These are phyloP conservation scores for Carassius carassius DNA, from an alignment of 2,113 vertebrate species.

Conservation along the genomic window DNA sequence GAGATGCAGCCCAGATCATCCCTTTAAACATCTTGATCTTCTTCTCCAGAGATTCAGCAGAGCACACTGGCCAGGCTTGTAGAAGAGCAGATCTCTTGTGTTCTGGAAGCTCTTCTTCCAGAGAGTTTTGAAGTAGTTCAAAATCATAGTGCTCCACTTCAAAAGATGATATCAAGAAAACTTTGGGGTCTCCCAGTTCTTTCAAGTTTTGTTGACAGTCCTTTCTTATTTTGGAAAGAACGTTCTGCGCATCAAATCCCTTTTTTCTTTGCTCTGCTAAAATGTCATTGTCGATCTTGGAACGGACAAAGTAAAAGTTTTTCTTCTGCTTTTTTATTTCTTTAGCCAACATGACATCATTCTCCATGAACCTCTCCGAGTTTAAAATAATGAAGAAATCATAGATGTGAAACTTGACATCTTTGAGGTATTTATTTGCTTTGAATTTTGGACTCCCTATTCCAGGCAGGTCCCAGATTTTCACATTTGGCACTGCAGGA, in stretches of 20 bases:
- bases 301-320: conserved; percentile 55
- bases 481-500: conserved; percentile 65
- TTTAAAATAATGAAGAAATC: conserved; percentile 76
- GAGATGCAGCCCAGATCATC: conserved; percentile 65
- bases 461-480: conserved; percentile 75
- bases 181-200: conserved; percentile 49
- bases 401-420: conserved; percentile 66
- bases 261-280: conserved; percentile 28
- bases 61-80: conserved; percentile 61
- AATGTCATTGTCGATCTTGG: conserved; percentile 56
- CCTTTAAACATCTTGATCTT: conserved; percentile 66
- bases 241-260: conserved; percentile 35
- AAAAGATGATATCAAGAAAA: conserved; percentile 55
- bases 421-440: conserved; percentile 65
- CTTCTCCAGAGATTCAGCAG: conserved; percentile 57
- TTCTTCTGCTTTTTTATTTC: conserved; percentile 63
- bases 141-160: conserved; percentile 55
- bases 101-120: conserved; percentile 48
- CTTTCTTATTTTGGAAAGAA: conserved; percentile 32
- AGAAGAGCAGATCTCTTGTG: conserved; percentile 50
- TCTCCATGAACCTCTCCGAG: conserved; percentile 65
- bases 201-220: conserved; percentile 49
- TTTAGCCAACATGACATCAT: conserved; percentile 66
- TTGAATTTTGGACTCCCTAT: conserved; percentile 67
- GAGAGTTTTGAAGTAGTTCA: conserved; percentile 38